Conservation (phyloP, 2,113 vertebrate species). For the Procavia capensis region DNA sequence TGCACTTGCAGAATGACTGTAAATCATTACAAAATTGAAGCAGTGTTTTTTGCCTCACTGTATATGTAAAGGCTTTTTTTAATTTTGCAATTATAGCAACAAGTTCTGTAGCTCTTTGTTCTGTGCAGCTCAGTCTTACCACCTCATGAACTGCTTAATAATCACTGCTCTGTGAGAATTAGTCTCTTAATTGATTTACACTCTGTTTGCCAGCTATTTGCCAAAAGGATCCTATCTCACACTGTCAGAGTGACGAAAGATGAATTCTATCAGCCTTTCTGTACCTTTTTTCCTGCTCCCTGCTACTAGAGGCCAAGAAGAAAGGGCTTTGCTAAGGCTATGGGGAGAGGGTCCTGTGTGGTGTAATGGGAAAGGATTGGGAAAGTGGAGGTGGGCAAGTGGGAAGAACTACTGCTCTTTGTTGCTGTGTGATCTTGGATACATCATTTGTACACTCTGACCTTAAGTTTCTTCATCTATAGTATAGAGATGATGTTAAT, state of each 20-base stretch:
- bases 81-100: slow-evolving; percentile 60
- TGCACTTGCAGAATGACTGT: slow-evolving; percentile 29
- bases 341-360: neutral
- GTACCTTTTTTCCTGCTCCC: neutral
- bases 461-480: neutral
- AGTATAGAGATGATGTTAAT: slow-evolving; percentile 7
- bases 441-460: neutral
- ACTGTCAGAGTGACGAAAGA: neutral
- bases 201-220: neutral
- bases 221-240: neutral
- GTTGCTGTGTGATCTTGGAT: neutral
- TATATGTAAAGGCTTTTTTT: neutral
- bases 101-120: slow-evolving; percentile 32
- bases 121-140: neutral
- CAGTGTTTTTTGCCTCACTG: slow-evolving; percentile 5
- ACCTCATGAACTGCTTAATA: neutral
- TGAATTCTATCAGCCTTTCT: neutral
- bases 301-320: neutral
- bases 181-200: neutral
- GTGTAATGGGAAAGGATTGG: neutral
- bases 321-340: neutral
- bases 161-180: neutral
- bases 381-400: neutral
- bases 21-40: neutral
- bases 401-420: slow-evolving; percentile 10